These are phyloP conservation scores for Torymus texanus DNA, from an alignment of 2,888 invertebrate genomes.

Conservation along the genomic window DNA sequence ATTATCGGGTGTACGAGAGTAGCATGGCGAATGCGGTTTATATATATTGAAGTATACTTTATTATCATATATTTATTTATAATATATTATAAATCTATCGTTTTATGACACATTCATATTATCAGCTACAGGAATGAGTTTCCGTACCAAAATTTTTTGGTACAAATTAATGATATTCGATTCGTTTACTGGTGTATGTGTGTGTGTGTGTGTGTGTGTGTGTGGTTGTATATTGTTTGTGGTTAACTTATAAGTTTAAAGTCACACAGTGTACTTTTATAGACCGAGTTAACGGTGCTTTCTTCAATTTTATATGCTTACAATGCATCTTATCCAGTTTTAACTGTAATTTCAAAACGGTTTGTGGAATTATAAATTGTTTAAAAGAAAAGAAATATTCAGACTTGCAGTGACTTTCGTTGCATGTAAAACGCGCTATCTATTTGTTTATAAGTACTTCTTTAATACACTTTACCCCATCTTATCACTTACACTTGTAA, in stretches of 20 bases:
- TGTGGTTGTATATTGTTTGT: no score
- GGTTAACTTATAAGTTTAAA: no score
- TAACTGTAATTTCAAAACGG: no score
- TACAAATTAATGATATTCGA: constrained; percentile 46
- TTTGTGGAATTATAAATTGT: not conserved
- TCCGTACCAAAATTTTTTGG: constrained; percentile 10
- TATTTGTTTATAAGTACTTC: constrained; percentile 45
- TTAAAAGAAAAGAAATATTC: constrained; percentile 10
- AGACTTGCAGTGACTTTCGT: constrained; percentile 48
- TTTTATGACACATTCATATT: constrained; percentile 68
- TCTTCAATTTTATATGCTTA: no score
- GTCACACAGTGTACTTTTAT: no score
- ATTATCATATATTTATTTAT: constrained; percentile 61
- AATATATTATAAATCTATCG: constrained; percentile 70
- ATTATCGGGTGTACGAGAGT: not conserved
- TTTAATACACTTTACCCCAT: constrained; percentile 47
- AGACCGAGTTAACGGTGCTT: no score
- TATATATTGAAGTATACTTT: constrained; percentile 69
- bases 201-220: no score
- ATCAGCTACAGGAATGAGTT: constrained; percentile 62
- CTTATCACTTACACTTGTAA: constrained; percentile 49
- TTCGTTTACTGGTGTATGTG: not conserved
- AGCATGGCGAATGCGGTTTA: constrained; percentile 32
- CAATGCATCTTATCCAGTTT: no score
- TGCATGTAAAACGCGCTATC: constrained; percentile 40